Percentiles rank a stretch among this genome's conserved stretches.
phyloP scores from a whole-genome alignment of 2,888 invertebrate genomes.

The Lobophora halterata region DNA sequence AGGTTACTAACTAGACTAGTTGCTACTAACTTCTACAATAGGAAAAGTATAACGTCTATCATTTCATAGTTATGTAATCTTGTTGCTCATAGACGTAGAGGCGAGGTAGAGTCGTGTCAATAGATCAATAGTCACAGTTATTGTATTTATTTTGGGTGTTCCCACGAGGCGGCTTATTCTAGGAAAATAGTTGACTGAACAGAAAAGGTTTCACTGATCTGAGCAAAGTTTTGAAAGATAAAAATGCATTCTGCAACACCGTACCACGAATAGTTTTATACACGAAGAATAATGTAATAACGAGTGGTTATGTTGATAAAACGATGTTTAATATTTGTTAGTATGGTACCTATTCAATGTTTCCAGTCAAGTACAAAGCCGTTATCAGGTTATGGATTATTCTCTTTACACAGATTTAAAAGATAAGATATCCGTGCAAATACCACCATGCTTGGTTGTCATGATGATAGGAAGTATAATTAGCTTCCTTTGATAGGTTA shows the following conservation, averaged over 20 bases:
- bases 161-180: constrained; percentile 52
- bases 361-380: constrained; percentile 36
- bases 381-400: constrained; percentile 59
- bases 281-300: too few relatives aligned
- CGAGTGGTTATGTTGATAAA: constrained; percentile 4
- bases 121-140: constrained; percentile 51
- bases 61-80: constrained; percentile 9
- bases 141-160: constrained; percentile 57
- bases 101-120: constrained; percentile 43
- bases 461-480: constrained; percentile 30
- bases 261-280: too few relatives aligned
- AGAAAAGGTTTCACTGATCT: constrained; percentile 13
- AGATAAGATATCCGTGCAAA: constrained; percentile 23
- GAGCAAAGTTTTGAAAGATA: too few relatives aligned
- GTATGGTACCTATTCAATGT: constrained; percentile 20
- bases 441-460: constrained; percentile 13
- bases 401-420: constrained; percentile 61
- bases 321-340: constrained; percentile 15
- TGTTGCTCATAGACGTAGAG: constrained; percentile 3
- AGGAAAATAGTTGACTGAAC: constrained; percentile 48
- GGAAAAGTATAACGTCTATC: too few relatives aligned
- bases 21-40: too few relatives aligned
- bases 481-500: constrained; percentile 24
- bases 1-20: too few relatives aligned
- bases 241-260: too few relatives aligned